Evolutionary conservation across 2,797 vertebrate species (phyloP), one percentile per base, ranked within the genome.

Genomic region (Spheniscus humboldti): DNA sequence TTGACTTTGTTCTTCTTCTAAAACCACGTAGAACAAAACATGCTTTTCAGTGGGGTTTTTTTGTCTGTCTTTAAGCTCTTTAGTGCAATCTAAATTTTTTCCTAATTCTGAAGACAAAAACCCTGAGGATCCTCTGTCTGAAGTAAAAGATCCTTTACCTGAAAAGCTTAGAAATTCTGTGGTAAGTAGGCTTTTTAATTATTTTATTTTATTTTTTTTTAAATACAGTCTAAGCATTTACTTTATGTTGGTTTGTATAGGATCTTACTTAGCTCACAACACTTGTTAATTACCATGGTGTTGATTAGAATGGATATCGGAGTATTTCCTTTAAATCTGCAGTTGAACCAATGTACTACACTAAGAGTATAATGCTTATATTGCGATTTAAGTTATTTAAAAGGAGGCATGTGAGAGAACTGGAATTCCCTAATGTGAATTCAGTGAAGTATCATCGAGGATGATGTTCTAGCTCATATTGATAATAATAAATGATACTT

Each of bases 61-160:
- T 48, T 68, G 4, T 48, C 63, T 67, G 71, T 83, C 89, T 71
- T 94, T 92, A 96, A 99, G 99, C 92, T 99, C 99, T 59, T 98
- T 99, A 98, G 98, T 99, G 90, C 99, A 99, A 98, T 99, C 99
- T 90, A 99, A 99, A 97, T 97, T 99, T 97, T 98, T 99, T 96
- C 99, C 99, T 91, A 99, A 99, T 97, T 97, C 99, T 93, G 99
- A 99, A 97, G 99, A 99, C 96, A 99, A 99, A 97, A 99, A 99
- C 97, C 99, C 99, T 24, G 99, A 99, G 97, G 99, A 99, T 97
- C 99, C 99, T 76, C 97, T 99, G 59, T 99, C 99, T 81, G 99
- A 99, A 97, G 99, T 99, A 47, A 99, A 99, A 98, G 99, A 99
- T 95, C 99, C 99, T 90, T 98, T 99, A 60, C 99, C 99, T n/a